Base-by-base conservation (phyloP, 2,888 invertebrate species). In the Aporophyla lueneburgensis region DNA sequence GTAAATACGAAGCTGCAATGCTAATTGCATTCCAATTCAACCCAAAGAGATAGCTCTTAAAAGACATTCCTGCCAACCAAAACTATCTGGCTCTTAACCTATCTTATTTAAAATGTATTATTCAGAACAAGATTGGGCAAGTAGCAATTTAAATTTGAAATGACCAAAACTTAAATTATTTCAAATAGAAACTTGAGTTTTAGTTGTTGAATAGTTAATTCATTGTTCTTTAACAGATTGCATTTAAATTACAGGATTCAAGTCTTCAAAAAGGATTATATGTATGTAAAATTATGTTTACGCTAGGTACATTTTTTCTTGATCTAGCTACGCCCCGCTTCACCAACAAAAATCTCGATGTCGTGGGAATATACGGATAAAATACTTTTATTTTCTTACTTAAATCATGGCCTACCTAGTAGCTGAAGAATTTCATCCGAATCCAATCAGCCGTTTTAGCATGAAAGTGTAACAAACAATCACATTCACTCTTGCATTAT, bases 11-110 rank as follows among this genome's bases (percentile, higher is more conserved):
- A 73, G 81, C 63, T 58, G 70, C 70, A 62, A 73, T 62, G 58
- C 66, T 81, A 81, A 81, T 81, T 81, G 81, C 78, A 73, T 73
- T 62, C 56, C 78, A 70, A 74, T 81, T 81, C 58, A 24, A 61
- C 19, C 19, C 56, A 58, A 67, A 51, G 68, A 69, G 43, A 65
- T 19, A 56, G 33, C 56, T 74, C 51, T 51, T 56, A 12, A 16
- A 79, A 74, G 58, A 61, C 51, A 27, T 53, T 62, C 14, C 27
- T 46, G 16, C 24, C 33, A 14, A 53, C 16, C 33, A 33, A 78
- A 70, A 59, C 66, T 71, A 56, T 70, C 33, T 46, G 21, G 43
- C 33, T 66, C 40, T 61, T 66, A 53, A 70, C 21, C 58, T 27
- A 24, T 27, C 68, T 56, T 46, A 77, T 16, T 73, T 66, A 49